Base-by-base conservation (phyloP, 2,888 invertebrate species). In the Drosophila leonis region DNA sequence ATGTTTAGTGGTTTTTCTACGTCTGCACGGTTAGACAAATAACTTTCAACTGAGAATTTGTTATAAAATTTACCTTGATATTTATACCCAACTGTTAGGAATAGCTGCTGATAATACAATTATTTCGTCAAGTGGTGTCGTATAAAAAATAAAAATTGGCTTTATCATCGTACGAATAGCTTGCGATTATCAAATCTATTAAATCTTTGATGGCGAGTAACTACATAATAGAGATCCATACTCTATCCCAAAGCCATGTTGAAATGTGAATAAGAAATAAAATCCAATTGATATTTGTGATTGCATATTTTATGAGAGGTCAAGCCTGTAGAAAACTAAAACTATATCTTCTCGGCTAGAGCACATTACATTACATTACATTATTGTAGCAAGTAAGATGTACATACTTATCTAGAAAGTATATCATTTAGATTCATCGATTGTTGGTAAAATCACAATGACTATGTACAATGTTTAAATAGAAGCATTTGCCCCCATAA, bases 1-100 rank as follows among this genome's bases (percentile, higher is more conserved):
- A 44, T 27, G 27, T 44, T 15, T 13, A 8, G 1, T 4, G 13
- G 27, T 44, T 15, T 4, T 33, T 8, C 33, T 18, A 41, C 46
- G 62, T 65, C 62, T 65, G 18, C 33, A 24, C 52, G 20, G 4
- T 9, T 46, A 7, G 52, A 31, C 65, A 39, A 71, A 51, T 54
- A 42, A 33, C 44, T 29, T 35, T 62, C 13, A 29, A 78, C 78
- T 78, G 67, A 67, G 29, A 12, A 27, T 59, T 55, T 57, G 29
- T 8, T 44, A 56, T 46, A n/a, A 33, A 59, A 46, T 46, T 39
- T 2, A 6, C 18, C 18, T 37, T 29, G 18, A 27, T 78, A 80
- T 79, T 67, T 78, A 79, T 78, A 79, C 65, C n/a, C 8, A 42
- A n/a, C 13, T 10, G 1, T n/a, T 9, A 18, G 39, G 31, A 64